Conservation (phyloP, 1,140 invertebrate genomes). For the Pseudoatta argentina region DNA sequence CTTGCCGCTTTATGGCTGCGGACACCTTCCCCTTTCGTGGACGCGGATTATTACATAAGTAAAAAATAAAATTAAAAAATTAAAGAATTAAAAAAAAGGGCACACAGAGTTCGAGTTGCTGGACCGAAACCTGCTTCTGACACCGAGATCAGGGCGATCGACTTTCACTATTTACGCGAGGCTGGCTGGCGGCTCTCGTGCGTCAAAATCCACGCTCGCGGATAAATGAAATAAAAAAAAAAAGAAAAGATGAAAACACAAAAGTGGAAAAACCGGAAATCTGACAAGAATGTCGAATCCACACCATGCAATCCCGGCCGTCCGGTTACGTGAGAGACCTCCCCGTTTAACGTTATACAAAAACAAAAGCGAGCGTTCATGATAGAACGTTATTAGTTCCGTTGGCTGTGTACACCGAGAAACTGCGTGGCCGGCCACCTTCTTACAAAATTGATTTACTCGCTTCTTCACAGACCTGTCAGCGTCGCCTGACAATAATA, state of each 20-base stretch:
- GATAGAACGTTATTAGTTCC: constrained; percentile 35
- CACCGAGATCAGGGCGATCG: constrained; percentile 2
- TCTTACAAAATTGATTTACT: constrained; percentile 35
- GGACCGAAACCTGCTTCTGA: constrained; percentile 25
- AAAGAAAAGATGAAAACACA: background rate
- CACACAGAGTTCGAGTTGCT: constrained; percentile 10
- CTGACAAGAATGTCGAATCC: constrained; percentile 26
- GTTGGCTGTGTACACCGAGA: background rate
- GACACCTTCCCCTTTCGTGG: background rate
- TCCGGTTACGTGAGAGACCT: constrained; percentile 3
- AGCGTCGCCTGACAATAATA: background rate
- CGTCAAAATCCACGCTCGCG: constrained; percentile 11
- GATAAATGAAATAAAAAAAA: constrained; percentile 14
- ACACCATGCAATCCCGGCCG: background rate
- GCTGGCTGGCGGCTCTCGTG: background rate
- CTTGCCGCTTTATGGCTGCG: constrained; percentile 26
- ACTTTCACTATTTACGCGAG: constrained; percentile 51
- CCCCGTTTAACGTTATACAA: background rate
- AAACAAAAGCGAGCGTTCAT: constrained; percentile 28
- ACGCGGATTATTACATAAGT: background rate
- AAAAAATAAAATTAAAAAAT: constrained; percentile 29
- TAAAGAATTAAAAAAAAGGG: constrained; percentile 27
- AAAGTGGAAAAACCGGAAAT: constrained; percentile 30
- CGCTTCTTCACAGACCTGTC: constrained; percentile 18
- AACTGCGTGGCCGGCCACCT: background rate